Base-by-base conservation (phyloP, 2,888 invertebrate species). In the Melanargia galathea region DNA sequence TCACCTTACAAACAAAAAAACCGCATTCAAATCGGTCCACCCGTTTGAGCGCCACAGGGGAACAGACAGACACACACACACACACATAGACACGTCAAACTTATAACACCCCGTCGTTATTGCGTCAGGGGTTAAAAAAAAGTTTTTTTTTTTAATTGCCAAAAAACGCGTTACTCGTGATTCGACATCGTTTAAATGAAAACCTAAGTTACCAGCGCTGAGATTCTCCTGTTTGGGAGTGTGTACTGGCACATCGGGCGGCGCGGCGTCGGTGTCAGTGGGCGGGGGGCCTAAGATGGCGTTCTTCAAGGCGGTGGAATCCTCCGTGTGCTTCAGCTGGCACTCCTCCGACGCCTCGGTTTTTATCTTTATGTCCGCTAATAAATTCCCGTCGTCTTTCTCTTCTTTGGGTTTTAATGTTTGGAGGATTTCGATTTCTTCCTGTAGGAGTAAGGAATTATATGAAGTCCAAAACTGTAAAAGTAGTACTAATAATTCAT, bases 371-470 rank as follows among this genome's bases (percentile, higher is more conserved):
- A 72, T 72, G 2, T 80, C 79, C n/a, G 78, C 64, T 24, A 77
- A 74, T 1, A 68, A 62, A 16, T 58, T 69, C 3, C 73, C 67
- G 18, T 85, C 92, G 5, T 93, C 92, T 68, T 92, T 92, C 64
- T 94, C 94, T 55, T 93, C 93, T 81, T 95, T 95, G 0, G 93
- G 93, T 73, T 93, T 94, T 30, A 95, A 87, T 11, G 94, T 93
- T 64, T 94, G 93, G 57, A 96, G 93, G 5, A 94, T 92, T 73
- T 95, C 94, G 18, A 95, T 75, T 86, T 96, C 96, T 70, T 96
- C 96, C 92, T 94, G 82, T 62, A 81, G 6, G 20, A 35, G 33
- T 40, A 58, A 62, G 6, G 61, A 56, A n/a, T 46, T 35, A 13
- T 2, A 13, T 35, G 4, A 35, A 35, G 35, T 35, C 35, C 8